These are phyloP conservation scores for Notolepis coatsorum DNA, from an alignment of 2,797 vertebrate genomes.

Conservation along the genomic window DNA sequence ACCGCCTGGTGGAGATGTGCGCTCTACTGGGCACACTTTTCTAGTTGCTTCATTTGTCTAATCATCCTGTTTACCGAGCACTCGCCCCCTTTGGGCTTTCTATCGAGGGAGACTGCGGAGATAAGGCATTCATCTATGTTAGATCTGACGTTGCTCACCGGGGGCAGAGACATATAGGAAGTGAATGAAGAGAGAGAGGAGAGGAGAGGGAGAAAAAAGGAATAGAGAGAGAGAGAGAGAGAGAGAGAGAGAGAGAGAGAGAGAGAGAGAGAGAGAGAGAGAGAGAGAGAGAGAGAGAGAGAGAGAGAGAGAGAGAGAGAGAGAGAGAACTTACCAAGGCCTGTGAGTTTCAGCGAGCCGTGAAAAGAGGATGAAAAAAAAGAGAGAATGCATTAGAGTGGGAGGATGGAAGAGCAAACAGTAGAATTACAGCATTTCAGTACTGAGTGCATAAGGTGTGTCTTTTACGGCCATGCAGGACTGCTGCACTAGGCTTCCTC, in stretches of 20 bases:
- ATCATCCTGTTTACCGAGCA: neutral
- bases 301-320: neutral
- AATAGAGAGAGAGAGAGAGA: neutral
- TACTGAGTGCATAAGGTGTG: conserved; percentile 67
- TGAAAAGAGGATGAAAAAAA: conserved; percentile 66
- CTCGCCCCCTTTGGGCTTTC: neutral
- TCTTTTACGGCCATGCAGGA: conserved; percentile 83
- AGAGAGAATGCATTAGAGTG: conserved; percentile 67
- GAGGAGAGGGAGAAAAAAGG: neutral
- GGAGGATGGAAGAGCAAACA: conserved; percentile 59
- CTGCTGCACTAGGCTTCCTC: conserved; percentile 64
- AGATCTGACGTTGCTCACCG: neutral
- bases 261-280: neutral
- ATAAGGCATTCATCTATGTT: neutral
- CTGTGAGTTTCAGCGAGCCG: conserved; percentile 81
- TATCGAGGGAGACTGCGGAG: neutral
- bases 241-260: neutral
- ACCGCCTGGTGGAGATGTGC: too few species aligned
- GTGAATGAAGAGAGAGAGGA: neutral
- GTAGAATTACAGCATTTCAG: conserved; percentile 56
- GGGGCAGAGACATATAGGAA: neutral
- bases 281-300: neutral
- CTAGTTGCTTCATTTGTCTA: conserved; percentile 3
- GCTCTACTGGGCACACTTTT: too few species aligned
- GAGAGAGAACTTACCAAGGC: conserved; percentile 84